phyloP scores from a whole-genome alignment of 2,888 invertebrate species.

The Leptinotarsa tumamoca region DNA sequence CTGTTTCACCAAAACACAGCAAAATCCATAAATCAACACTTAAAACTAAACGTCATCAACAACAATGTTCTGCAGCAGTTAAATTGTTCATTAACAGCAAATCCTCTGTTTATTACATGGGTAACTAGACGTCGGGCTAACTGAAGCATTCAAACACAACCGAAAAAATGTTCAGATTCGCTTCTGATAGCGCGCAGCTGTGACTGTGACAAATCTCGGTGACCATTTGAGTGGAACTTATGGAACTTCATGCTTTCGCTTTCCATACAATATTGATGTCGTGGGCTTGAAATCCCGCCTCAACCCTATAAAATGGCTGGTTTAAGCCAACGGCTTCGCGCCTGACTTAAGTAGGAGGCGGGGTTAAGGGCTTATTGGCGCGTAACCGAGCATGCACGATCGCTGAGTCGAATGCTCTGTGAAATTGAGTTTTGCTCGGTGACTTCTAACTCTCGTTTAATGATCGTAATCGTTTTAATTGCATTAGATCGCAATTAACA shows the following conservation, averaged over 20 bases:
- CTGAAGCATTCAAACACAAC: constrained; percentile 34
- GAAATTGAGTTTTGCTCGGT: constrained; percentile 43
- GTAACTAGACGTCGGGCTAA: constrained; percentile 29
- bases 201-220: constrained; percentile 57
- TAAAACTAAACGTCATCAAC: constrained; percentile 5
- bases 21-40: constrained; percentile 14
- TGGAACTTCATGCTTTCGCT: constrained; percentile 58
- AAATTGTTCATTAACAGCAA: constrained; percentile 24
- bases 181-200: constrained; percentile 39
- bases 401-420: constrained; percentile 41
- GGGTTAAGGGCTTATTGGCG: constrained; percentile 36
- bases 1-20: constrained; percentile 11
- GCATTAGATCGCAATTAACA: constrained; percentile 9
- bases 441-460: constrained; percentile 30
- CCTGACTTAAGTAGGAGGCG: constrained; percentile 29
- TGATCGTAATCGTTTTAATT: constrained; percentile 33
- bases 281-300: constrained; percentile 37
- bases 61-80: constrained; percentile 14
- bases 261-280: constrained; percentile 51
- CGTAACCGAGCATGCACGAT: constrained; percentile 41
- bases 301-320: constrained; percentile 44
- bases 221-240: constrained; percentile 61
- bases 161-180: constrained; percentile 36
- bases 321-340: constrained; percentile 39
- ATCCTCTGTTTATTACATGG: constrained; percentile 27